Conservation (phyloP, 2,888 invertebrate species). For the Hoplodrina blanda region DNA sequence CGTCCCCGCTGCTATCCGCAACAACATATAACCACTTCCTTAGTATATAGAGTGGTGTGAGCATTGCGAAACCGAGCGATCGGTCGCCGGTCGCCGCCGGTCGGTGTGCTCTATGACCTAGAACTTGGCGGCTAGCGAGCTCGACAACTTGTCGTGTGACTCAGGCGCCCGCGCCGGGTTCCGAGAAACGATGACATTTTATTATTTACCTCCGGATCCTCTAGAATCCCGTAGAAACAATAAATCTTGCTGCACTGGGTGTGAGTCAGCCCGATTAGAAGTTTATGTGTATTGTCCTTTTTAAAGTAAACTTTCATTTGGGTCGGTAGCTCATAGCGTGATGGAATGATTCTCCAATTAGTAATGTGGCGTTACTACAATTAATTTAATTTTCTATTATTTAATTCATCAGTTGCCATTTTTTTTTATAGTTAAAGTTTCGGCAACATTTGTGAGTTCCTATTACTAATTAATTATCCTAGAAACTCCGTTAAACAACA, state of each 20-base stretch:
- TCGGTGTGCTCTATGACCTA: conserved; percentile 85
- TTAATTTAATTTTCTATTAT: too few species aligned
- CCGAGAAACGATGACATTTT: conserved; percentile 81
- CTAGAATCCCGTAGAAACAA: conserved; percentile 67
- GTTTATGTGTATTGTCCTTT: conserved; percentile 20
- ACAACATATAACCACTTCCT: conserved; percentile 12
- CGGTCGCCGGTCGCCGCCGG: conserved; percentile 63
- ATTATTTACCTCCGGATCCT: conserved; percentile 76
- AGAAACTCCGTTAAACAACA: too few species aligned
- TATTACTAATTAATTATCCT: too few species aligned
- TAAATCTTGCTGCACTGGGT: conserved; percentile 42
- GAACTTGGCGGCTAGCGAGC: conserved; percentile 80
- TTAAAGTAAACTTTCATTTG: conserved; percentile 13
- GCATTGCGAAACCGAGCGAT: conserved; percentile 42
- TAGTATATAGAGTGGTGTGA: conserved; percentile 20
- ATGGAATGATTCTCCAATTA: neutral
- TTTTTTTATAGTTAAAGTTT: neutral
- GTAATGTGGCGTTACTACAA: neutral
- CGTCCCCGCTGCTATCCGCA: neutral
- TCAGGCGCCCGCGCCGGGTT: conserved; percentile 70
- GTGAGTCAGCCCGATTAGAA: conserved; percentile 56
- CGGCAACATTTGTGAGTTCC: too few species aligned
- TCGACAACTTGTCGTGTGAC: conserved; percentile 61
- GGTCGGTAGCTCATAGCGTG: neutral
- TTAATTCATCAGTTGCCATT: neutral